Conservation (phyloP, 2,113 vertebrate species). For the Muscicapa adusta region DNA sequence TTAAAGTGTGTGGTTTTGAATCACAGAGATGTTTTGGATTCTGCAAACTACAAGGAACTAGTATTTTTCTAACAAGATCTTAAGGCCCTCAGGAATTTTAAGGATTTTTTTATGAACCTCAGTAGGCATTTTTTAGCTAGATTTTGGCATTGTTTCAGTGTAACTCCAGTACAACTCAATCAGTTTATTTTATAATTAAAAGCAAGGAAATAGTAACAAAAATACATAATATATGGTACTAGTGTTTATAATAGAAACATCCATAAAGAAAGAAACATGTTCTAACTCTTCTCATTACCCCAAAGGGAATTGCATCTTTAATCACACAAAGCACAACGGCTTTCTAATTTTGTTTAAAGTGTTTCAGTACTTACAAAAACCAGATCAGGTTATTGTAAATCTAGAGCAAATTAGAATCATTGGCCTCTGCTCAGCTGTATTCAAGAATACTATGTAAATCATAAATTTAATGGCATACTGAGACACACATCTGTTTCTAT, state of each 20-base stretch:
- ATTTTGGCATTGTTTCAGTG: constrained; percentile 69
- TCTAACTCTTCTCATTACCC: constrained; percentile 80
- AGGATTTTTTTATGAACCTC: constrained; percentile 68
- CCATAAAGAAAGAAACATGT: constrained; percentile 77
- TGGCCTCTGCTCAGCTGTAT: constrained; percentile 88
- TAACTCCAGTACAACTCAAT: constrained; percentile 66
- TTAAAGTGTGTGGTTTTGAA: constrained; percentile 18
- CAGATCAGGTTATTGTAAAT: constrained; percentile 88
- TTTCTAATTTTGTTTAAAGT: constrained; percentile 89
- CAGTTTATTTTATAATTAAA: constrained; percentile 75
- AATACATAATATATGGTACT: constrained; percentile 73
- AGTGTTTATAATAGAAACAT: constrained; percentile 75
- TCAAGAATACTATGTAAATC: constrained; percentile 90
- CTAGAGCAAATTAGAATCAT: constrained; percentile 93
- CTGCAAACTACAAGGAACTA: constrained; percentile 38
- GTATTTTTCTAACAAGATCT: constrained; percentile 62
- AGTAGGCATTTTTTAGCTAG: constrained; percentile 64
- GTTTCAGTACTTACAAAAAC: constrained; percentile 88
- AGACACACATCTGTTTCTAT: constrained; percentile 95
- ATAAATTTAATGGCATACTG: constrained; percentile 92
- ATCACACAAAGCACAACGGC: constrained; percentile 78
- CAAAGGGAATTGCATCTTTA: constrained; percentile 82
- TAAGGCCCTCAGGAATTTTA: constrained; percentile 60
- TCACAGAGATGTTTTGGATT: constrained; percentile 43
- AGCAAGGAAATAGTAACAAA: constrained; percentile 74